Base-by-base conservation (phyloP, 2,888 invertebrate genomes). In the Lasioglossum lativentre region DNA sequence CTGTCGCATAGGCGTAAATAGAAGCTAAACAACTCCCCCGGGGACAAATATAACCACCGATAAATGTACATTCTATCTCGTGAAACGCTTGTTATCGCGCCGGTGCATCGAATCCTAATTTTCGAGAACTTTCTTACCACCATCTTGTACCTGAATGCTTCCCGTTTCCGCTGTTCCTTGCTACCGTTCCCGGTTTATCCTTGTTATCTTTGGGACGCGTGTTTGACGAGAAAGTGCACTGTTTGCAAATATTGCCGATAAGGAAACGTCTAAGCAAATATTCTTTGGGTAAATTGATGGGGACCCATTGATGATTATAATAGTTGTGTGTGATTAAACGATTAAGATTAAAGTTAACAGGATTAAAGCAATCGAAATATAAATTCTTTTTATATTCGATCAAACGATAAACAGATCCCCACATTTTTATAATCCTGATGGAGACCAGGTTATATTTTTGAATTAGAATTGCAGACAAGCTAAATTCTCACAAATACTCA, bases 1-100 rank as follows among this genome's bases (percentile, higher is more conserved):
- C 27, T 85, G 78, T 87, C 87, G 75, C 78, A 86, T 83, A 88
- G 70, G 66, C 82, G 80, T 90, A 90, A 90, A 88, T 73, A 78
- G 72, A 73, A 78, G 75, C 78, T 52, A 80, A 86, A 89, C 78
- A 88, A 75, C 77, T 78, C 59, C 42, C 19, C 27, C 47, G 30
- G 23, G 68, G 52, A 78, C 78, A 84, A 63, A 45, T 83, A 78
- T 78, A 78, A 82, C 71, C 68, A 82, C 45, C 78, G 88, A 86
- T 90, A 90, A 90, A 68, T 80, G 83, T 78, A 63, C 38, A 30
- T 80, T 77, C 71, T 88, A 88, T 90, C 88, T 74, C 42, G 45
- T 52, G 27, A 59, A 72, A 82, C 19, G 56, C 56, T 23, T n/a
- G 40, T 85, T 85, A 85, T 89, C 74, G n/a, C 1, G 27, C 3